phyloP scores from a whole-genome alignment of 2,797 vertebrate genomes.

The Threskiornis aethiopicus region DNA sequence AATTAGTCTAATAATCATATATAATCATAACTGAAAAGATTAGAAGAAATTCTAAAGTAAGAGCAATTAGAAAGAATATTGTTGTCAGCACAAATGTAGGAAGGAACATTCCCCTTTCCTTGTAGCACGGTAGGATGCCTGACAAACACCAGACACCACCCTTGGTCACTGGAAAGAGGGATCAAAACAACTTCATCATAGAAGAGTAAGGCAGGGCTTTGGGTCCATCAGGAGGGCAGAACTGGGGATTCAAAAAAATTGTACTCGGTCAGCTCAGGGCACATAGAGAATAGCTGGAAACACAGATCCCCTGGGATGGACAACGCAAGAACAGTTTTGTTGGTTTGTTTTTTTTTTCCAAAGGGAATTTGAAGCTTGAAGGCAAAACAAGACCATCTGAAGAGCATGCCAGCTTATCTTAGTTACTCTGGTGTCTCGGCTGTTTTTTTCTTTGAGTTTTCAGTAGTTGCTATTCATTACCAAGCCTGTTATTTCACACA shows the following conservation, averaged over 20 bases:
- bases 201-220: neutral
- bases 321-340: neutral
- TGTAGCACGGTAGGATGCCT: neutral
- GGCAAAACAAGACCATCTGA: neutral
- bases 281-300: neutral
- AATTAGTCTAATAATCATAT: neutral
- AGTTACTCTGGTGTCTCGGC: neutral
- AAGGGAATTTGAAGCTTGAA: neutral
- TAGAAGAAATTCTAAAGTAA: neutral
- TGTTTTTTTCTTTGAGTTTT: neutral
- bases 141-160: neutral
- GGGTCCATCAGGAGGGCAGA: neutral
- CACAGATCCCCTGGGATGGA: neutral
- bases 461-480: neutral
- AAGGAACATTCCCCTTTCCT: neutral
- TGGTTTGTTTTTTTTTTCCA: neutral
- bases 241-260: neutral
- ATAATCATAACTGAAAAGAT: neutral
- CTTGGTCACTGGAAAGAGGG: neutral
- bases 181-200: neutral
- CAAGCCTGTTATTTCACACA: neutral
- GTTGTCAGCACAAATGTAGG: neutral
- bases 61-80: neutral
- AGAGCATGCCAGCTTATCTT: neutral
- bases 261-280: neutral